Percentiles rank a stretch among this genome's conserved stretches.
These are phyloP conservation scores for Phymanthus crucifer DNA, from an alignment of 92 coral and sea anemone species.

Conservation along the genomic window DNA sequence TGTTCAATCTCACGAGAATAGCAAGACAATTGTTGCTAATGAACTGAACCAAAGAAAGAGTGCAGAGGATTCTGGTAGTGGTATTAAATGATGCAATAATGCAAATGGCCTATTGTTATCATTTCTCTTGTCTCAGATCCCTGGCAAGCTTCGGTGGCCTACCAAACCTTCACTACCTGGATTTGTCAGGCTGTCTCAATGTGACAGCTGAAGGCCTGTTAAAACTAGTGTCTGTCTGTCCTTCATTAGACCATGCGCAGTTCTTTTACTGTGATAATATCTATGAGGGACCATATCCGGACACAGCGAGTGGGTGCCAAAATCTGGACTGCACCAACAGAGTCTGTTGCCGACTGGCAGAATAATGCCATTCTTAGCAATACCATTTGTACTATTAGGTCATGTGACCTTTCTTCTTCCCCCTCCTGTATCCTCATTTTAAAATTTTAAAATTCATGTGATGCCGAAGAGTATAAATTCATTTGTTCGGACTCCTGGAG, in stretches of 20 bases:
- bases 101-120: no score
- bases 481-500: no score
- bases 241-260: conserved; percentile 76
- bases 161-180: conserved; percentile 70
- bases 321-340: conserved; percentile 84
- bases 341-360: conserved; percentile 88
- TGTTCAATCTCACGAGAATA: no score
- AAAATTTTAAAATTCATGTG: no score
- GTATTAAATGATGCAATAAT: no score
- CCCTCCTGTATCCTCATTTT: no score
- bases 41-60: no score
- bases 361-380: conserved; percentile 25
- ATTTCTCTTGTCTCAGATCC: conserved; percentile 42
- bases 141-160: conserved; percentile 84
- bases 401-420: no score
- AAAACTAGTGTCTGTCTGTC: conserved; percentile 84
- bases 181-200: conserved; percentile 90
- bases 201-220: conserved; percentile 87
- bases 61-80: no score
- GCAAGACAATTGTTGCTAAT: no score
- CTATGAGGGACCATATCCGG: conserved; percentile 91
- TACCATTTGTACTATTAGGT: no score
- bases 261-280: conserved; percentile 97
- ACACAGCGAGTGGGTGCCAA: conserved; percentile 99
- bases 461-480: no score